phyloP scores from a whole-genome alignment of 2,797 vertebrate genomes.

The Cyclopterus lumpus region DNA sequence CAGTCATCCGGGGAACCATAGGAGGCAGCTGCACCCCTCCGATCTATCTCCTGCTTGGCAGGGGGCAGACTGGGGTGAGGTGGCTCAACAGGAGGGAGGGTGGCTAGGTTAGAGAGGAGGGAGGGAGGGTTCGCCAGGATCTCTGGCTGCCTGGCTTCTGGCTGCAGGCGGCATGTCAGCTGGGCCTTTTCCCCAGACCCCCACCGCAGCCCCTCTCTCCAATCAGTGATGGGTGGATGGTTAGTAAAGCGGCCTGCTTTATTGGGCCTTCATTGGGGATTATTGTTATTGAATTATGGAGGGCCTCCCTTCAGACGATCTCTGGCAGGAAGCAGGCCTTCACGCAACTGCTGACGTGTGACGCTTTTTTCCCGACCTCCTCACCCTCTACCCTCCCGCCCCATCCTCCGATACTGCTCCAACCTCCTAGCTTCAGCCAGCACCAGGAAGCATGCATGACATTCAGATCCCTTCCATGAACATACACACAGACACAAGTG shows the following conservation, averaged over 20 bases:
- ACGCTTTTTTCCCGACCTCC: constrained; percentile 37
- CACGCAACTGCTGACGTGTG: constrained; percentile 65
- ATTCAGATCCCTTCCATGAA: constrained; percentile 25
- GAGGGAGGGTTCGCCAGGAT: constrained; percentile 32
- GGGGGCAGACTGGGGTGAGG: constrained; percentile 37
- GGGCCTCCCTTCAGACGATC: constrained; percentile 60
- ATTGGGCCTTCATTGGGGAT: constrained; percentile 83
- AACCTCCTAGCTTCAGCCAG: constrained; percentile 7
- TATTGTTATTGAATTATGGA: constrained; percentile 87
- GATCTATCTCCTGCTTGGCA: constrained; percentile 50
- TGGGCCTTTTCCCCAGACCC: constrained; percentile 75
- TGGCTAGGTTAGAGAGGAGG: constrained; percentile 14
- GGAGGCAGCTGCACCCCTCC: constrained; percentile 77
- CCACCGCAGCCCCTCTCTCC: constrained; percentile 39
- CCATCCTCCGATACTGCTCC: background rate
- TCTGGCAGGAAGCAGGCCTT: constrained; percentile 71
- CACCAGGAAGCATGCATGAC: constrained; percentile 1
- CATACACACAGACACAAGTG: constrained; percentile 6
- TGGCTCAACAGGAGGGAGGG: constrained; percentile 43
- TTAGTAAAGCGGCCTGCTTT: constrained; percentile 74
- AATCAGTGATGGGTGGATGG: constrained; percentile 66
- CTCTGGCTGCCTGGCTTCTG: constrained; percentile 53
- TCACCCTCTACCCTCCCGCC: constrained; percentile 10
- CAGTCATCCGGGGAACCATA: constrained; percentile 70
- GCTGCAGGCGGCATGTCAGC: constrained; percentile 78